Evolutionary conservation across 2,113 vertebrate species (phyloP).

Genomic region (Poecile atricapillus): DNA sequence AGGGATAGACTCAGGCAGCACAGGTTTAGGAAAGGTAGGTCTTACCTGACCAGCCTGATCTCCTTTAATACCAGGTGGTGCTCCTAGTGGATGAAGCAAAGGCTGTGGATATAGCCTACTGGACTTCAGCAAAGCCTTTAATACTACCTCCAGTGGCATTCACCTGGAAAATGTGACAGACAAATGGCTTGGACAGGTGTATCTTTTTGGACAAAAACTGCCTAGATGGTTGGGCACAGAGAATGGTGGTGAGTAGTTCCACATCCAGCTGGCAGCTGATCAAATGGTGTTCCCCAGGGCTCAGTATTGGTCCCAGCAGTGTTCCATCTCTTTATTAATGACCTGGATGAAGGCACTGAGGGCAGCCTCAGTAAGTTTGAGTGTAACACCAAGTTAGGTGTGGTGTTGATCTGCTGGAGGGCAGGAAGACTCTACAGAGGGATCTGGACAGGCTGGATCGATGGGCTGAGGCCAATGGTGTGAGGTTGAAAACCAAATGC

Average conservation of each 20-base stretch:
- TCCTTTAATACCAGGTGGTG: background rate
- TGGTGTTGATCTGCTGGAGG: background rate
- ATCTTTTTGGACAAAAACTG: background rate
- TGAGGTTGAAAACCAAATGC: background rate
- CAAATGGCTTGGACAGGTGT: background rate
- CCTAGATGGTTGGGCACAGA: accelerated
- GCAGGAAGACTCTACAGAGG: background rate
- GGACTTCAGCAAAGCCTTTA: background rate
- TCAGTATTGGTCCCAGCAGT: too few relatives aligned
- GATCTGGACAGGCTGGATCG: accelerated
- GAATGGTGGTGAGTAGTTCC: background rate
- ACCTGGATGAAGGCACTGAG: background rate
- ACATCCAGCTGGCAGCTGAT: too few relatives aligned
- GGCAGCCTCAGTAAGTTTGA: background rate
- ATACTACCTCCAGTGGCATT: background rate
- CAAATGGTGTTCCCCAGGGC: too few relatives aligned
- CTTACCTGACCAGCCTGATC: background rate
- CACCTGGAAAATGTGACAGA: background rate
- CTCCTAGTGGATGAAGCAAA: background rate
- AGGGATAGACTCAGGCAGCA: too few relatives aligned
- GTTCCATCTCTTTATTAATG: background rate
- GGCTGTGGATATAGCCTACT: background rate
- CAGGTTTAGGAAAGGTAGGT: background rate
- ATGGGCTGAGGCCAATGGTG: background rate
- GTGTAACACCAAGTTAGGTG: too few relatives aligned